These are phyloP conservation scores for Meloidogyne chitwoodi DNA, from an alignment of 1,140 invertebrate genomes.

Conservation along the genomic window DNA sequence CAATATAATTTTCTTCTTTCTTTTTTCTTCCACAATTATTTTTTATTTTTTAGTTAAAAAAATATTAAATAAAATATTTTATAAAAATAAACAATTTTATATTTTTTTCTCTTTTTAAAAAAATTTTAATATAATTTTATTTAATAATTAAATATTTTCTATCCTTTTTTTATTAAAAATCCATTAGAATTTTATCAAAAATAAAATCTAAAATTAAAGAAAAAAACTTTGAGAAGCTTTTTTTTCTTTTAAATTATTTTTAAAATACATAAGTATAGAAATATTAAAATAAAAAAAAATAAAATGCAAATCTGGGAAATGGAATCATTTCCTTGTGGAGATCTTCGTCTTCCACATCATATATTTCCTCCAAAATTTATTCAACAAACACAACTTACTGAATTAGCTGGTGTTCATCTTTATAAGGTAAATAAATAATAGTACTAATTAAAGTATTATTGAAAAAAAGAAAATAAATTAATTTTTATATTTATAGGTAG, in stretches of 20 bases:
- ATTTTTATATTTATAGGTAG: conserved; percentile 42
- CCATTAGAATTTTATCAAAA: no score
- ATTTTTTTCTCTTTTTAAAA: no score
- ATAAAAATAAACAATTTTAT: no score
- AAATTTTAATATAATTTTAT: no score
- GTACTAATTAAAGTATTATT: not conserved
- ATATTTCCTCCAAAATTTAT: conserved; percentile 46
- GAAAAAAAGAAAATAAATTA: not conserved
- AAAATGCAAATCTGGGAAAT: conserved; percentile 50
- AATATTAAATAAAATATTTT: no score
- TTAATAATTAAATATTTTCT: no score
- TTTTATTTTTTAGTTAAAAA: no score
- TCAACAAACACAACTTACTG: conserved; percentile 30
- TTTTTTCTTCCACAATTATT: no score
- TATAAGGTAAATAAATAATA: conserved; percentile 33
- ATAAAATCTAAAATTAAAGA: not conserved
- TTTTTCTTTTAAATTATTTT: not conserved
- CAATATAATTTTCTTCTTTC: no score
- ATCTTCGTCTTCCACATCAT: conserved; percentile 42
- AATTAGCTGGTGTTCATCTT: conserved; percentile 36
- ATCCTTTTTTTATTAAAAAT: no score
- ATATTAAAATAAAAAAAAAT: not conserved
- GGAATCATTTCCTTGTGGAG: conserved; percentile 43
- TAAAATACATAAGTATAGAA: conserved; percentile 42
- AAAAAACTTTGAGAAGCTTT: not conserved